A percentile compares a stretch with the other conserved stretches of the same genome.
These are phyloP conservation scores for Callinectes sapidus DNA, from an alignment of 2,888 invertebrate genomes.

Conservation along the genomic window DNA sequence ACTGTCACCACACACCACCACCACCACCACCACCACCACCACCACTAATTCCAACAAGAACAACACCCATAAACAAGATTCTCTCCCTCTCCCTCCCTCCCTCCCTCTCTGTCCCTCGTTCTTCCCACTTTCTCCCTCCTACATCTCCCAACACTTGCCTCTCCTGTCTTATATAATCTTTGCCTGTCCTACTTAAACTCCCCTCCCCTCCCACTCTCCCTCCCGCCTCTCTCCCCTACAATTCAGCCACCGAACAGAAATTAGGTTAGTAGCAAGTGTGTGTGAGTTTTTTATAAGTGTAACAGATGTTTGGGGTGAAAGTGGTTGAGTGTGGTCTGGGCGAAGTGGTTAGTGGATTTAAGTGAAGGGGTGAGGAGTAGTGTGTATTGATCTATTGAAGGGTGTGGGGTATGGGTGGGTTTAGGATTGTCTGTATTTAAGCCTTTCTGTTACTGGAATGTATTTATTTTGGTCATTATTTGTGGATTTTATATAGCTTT, in stretches of 20 bases:
- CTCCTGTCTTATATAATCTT: neutral
- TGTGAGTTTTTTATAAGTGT: neutral
- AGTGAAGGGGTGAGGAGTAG: neutral
- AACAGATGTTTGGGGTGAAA: neutral
- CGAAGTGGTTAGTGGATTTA: neutral
- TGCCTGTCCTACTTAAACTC: neutral
- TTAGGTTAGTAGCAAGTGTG: neutral
- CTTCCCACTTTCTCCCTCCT: neutral
- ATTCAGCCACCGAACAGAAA: neutral
- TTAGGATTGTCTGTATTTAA: too few relatives aligned
- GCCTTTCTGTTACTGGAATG: too few relatives aligned
- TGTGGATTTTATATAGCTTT: too few relatives aligned
- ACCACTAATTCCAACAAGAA: too few relatives aligned
- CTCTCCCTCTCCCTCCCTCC: too few relatives aligned
- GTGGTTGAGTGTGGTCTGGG: neutral
- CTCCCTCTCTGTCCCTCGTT: too few relatives aligned
- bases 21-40: too few relatives aligned
- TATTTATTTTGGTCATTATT: too few relatives aligned
- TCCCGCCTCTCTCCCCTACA: neutral
- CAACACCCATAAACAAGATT: too few relatives aligned
- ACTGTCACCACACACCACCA: too few relatives aligned
- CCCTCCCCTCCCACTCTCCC: neutral
- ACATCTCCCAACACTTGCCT: neutral
- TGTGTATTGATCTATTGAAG: neutral
- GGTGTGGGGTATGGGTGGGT: neutral